These are phyloP conservation scores for Scartelaos histophorus DNA, from an alignment of 2,113 vertebrate species.

Conservation along the genomic window DNA sequence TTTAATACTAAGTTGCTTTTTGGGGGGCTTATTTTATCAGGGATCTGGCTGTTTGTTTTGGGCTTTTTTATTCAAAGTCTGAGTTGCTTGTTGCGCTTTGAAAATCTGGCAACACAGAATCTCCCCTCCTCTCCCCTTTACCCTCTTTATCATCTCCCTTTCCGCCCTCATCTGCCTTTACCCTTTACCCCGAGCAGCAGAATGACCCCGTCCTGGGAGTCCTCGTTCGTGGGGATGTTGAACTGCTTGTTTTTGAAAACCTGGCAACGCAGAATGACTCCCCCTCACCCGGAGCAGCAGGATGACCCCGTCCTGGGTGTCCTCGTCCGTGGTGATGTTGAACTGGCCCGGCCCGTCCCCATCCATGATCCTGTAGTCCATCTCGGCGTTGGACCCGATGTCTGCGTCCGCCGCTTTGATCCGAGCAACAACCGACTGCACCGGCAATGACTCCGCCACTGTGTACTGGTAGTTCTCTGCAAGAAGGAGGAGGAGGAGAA, in stretches of 20 bases:
- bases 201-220: slow-evolving; percentile 91
- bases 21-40: too few relatives aligned
- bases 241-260: slow-evolving; percentile 66
- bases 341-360: slow-evolving; percentile 87
- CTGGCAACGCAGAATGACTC: background rate
- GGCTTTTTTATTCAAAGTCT: too few relatives aligned
- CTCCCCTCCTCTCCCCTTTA: too few relatives aligned
- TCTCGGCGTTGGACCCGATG: slow-evolving; percentile 89
- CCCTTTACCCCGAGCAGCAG: slow-evolving; percentile 85
- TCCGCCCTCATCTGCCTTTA: too few relatives aligned
- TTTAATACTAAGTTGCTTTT: too few relatives aligned
- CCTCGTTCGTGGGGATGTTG: slow-evolving; percentile 89
- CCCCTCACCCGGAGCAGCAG: slow-evolving; percentile 85
- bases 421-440: slow-evolving; percentile 88
- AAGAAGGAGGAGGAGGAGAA: slow-evolving; percentile 41
- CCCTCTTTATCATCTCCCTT: too few relatives aligned
- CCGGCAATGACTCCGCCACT: slow-evolving; percentile 86
- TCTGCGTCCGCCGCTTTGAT: slow-evolving; percentile 92
- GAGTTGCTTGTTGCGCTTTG: too few relatives aligned
- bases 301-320: slow-evolving; percentile 91
- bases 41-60: too few relatives aligned
- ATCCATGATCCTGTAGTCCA: slow-evolving; percentile 95
- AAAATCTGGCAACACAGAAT: too few relatives aligned
- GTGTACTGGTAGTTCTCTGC: slow-evolving; percentile 91
- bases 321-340: slow-evolving; percentile 90